These are phyloP conservation scores for Epirrita christyi DNA, from an alignment of 2,888 invertebrate species.

Conservation along the genomic window DNA sequence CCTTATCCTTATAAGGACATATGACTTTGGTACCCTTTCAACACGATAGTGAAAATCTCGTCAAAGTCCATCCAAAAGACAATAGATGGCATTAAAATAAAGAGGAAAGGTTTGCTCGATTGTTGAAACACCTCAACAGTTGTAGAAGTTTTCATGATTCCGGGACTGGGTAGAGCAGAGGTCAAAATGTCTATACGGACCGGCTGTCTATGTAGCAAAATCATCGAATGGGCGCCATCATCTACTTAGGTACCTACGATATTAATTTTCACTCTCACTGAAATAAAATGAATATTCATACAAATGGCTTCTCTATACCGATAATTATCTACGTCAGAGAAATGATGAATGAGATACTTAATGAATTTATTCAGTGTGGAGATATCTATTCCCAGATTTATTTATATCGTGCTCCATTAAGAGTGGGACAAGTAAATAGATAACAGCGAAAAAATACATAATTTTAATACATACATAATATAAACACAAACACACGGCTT, in stretches of 20 bases:
- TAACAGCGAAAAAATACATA: too few relatives aligned
- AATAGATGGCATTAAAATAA: too few relatives aligned
- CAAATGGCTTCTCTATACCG: not conserved
- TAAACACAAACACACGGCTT: not conserved
- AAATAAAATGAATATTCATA: not conserved
- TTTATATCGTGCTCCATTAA: not conserved
- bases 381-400: not conserved
- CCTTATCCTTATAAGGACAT: too few relatives aligned
- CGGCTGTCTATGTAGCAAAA: too few relatives aligned
- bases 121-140: too few relatives aligned
- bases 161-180: too few relatives aligned
- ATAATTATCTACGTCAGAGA: constrained; percentile 11
- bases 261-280: not conserved
- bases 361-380: constrained; percentile 3
- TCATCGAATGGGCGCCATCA: not conserved
- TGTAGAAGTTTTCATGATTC: too few relatives aligned
- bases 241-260: not conserved
- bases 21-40: too few relatives aligned
- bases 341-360: constrained; percentile 1
- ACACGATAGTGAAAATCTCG: too few relatives aligned
- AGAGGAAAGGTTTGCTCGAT: too few relatives aligned
- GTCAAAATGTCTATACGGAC: too few relatives aligned
- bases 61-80: too few relatives aligned
- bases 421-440: not conserved
- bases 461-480: not conserved